Evolutionary conservation across 2,888 invertebrate genomes (phyloP), one percentile per base, ranked within the genome.

Genomic region (Amphimallon solstitiale): DNA sequence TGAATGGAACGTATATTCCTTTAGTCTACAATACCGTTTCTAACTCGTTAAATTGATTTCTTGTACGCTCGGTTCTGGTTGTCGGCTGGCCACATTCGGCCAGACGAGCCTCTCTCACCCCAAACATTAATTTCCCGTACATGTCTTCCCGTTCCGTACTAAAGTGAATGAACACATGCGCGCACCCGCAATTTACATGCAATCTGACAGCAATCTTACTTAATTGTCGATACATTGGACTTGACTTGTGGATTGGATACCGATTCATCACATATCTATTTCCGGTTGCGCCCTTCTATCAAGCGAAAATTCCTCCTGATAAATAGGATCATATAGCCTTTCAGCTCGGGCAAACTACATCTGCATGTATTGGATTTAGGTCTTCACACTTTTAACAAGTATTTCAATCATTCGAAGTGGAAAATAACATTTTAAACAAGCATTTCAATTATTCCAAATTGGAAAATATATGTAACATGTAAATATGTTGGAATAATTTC

Each of bases 61-160:
- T 75, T 74, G 74, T 74, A 72, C 72, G 69, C 68, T 68, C 68
- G 71, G 72, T 70, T 73, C 69, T 71, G 73, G 76, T 72, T 72
- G 74, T 71, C 73, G 75, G 74, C 73, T 73, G 74, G 74, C 73
- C 73, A 73, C 72, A 73, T 72, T 74, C 74, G 72, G 74, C 76
- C 75, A 78, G 76, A 77, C 75, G 75, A 74, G 73, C 76, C 72
- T 68, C 74, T 75, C 75, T 75, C 74, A 74, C 72, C 75, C 76
- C 75, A 74, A 79, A 79, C 79, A 80, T 81, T 81, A 80, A 81
- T 81, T 81, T 77, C 78, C 79, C 78, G 75, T 77, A 76, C 76
- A 79, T 79, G 79, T 80, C 79, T 80, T 79, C 78, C 76, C 73
- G 73, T 77, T 76, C 76, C 74, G 74, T 70, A 68, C 69, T 73